These are phyloP conservation scores for Kryptopterus vitreolus DNA, from an alignment of 2,797 vertebrate genomes.

Conservation along the genomic window DNA sequence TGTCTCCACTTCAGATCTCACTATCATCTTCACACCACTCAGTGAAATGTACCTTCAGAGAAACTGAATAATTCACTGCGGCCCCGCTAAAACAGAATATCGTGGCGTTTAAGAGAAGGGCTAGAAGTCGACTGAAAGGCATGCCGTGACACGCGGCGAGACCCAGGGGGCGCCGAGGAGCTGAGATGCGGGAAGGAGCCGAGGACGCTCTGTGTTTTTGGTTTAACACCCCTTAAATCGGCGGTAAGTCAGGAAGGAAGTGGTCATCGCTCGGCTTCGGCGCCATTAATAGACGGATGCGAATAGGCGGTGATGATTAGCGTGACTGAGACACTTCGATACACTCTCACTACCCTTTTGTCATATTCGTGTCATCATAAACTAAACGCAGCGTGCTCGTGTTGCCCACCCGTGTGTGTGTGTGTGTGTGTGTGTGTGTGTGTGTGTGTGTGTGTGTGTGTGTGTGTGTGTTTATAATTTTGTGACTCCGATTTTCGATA, in stretches of 20 bases:
- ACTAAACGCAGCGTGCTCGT: neutral
- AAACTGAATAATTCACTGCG: conserved; percentile 1
- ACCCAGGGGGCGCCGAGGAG: neutral
- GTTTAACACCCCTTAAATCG: neutral
- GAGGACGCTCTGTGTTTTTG: neutral
- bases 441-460: no score
- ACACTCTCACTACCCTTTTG: conserved; percentile 9
- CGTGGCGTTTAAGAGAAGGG: neutral
- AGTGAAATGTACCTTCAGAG: neutral
- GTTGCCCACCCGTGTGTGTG: no score
- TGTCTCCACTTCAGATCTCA: neutral
- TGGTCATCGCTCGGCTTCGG: neutral
- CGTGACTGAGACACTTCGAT: neutral
- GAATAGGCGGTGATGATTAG: neutral
- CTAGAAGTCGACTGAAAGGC: neutral
- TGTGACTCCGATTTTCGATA: no score
- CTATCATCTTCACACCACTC: conserved; percentile 7
- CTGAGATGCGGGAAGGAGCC: neutral
- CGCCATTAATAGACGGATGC: neutral
- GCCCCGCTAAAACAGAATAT: neutral
- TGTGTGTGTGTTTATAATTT: no score
- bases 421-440: no score
- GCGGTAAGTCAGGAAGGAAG: neutral
- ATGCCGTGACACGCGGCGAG: neutral
- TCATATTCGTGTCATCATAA: conserved; percentile 7